Conservation (phyloP, 2,113 vertebrate species). For the Pedionomus torquatus region DNA sequence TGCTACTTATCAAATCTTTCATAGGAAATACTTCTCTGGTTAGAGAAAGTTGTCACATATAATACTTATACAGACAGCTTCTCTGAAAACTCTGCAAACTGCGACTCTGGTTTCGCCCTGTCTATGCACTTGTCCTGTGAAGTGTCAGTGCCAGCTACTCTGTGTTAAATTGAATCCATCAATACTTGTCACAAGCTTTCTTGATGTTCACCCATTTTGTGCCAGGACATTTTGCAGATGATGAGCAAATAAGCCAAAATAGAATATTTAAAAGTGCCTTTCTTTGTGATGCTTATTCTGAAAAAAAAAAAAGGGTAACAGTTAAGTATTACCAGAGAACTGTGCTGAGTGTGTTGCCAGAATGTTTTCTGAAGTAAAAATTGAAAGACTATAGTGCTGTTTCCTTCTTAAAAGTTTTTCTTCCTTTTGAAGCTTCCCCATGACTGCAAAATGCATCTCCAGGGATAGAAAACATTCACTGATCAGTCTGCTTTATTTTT, state of each 20-base stretch:
- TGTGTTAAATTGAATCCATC: rapidly evolving
- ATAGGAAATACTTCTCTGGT: neutral
- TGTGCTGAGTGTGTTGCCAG: neutral
- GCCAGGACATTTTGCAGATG: neutral
- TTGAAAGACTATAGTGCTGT: neutral
- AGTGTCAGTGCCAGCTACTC: neutral
- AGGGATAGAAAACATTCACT: neutral
- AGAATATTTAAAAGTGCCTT: neutral
- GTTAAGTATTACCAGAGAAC: neutral
- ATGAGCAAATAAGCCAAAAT: neutral
- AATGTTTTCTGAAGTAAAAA: neutral
- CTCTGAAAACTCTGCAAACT: neutral
- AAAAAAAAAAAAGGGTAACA: neutral
- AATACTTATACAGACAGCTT: neutral
- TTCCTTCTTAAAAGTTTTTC: neutral
- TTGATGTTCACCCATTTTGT: neutral
- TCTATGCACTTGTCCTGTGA: neutral
- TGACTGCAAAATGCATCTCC: neutral
- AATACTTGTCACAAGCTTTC: neutral
- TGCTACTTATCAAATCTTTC: neutral
- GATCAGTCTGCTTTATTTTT: neutral
- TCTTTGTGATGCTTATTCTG: neutral
- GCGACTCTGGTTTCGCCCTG: neutral
- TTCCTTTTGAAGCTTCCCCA: neutral
- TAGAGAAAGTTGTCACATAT: neutral